Evolutionary conservation across 2,888 invertebrate species (phyloP).

Genomic region (Papilio elwesi): DNA sequence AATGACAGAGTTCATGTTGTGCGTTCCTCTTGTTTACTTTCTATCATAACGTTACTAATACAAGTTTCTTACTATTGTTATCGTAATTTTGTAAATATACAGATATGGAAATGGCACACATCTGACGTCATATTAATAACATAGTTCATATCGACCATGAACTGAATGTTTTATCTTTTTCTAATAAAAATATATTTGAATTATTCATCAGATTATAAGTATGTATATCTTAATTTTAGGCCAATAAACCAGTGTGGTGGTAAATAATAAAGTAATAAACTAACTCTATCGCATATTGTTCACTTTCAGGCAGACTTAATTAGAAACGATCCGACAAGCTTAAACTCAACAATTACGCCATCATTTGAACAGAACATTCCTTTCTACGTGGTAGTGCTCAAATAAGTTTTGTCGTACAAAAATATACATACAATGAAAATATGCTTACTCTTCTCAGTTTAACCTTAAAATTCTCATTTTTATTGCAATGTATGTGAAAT

Average conservation of each 20-base stretch:
- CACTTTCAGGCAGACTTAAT: neutral
- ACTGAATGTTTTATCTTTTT: slow-evolving; percentile 19
- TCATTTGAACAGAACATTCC: too few relatives aligned
- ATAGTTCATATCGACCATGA: slow-evolving; percentile 7
- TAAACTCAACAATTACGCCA: too few relatives aligned
- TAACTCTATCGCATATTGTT: neutral
- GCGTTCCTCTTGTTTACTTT: neutral
- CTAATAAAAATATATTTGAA: slow-evolving; percentile 12
- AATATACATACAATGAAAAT: too few relatives aligned
- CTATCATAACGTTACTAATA: neutral
- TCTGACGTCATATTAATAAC: slow-evolving; percentile 12
- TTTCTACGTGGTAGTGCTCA: too few relatives aligned
- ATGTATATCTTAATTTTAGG: neutral
- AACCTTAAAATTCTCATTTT: too few relatives aligned
- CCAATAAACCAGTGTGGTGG: neutral
- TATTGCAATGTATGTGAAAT: too few relatives aligned
- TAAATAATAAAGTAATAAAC: neutral
- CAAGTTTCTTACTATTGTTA: slow-evolving; percentile 1
- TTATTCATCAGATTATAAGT: neutral
- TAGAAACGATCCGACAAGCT: neutral
- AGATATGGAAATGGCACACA: slow-evolving; percentile 10
- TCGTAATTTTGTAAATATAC: slow-evolving; percentile 12
- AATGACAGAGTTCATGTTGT: neutral
- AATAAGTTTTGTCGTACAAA: too few relatives aligned
- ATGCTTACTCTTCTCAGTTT: too few relatives aligned